Evolutionary conservation across 2,797 vertebrate genomes (phyloP), one percentile per base, ranked within the genome.

Genomic region (Momotus momota): DNA sequence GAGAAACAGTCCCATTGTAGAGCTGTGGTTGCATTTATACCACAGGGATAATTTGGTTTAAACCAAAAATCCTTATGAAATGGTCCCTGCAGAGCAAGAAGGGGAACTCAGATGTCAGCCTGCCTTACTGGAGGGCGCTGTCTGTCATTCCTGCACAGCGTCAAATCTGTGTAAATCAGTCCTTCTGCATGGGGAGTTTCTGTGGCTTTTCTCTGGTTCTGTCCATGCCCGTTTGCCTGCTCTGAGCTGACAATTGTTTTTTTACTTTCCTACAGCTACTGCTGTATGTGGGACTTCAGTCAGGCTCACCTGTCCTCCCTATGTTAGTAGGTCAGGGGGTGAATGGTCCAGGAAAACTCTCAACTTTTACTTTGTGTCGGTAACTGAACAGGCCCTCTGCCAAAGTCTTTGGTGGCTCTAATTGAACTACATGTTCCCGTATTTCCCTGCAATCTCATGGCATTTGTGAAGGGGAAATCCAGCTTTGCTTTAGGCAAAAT

Each of bases 61-160:
- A 27, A 14, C 2, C 40, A 40, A 31, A 54, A 75, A 60, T 45
- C 57, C 49, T 20, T 9, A 33, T 0, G 6, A 35, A 40, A 51
- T 9, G 7, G 8, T 38, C 26, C 29, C 20, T 31, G 31, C 13
- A 58, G 58, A 54, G 17, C 6, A 27, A 54, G 49, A 78, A 61
- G 43, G 14, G 25, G 6, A 54, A 0, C 17, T 25, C 23, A 1
- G 12, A 0, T 5, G 7, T 41, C 12, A 57, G 23, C 13, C 13
- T 72, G 58, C 41, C 43, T 33, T 49, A 6, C 52, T 25, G 41
- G 35, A 48, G 26, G 5, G 5, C 41, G 16, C 11, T n/a, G 19
- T 1, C n/a, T 61, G 13, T 35, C n/a, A 2, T 14, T 67, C 31
- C 43, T 33, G 21, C 43, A 17, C 16, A 14, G 23, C 29, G 33